Base-by-base conservation (phyloP, 2,797 vertebrate genomes). In the Aphelocoma californica region DNA sequence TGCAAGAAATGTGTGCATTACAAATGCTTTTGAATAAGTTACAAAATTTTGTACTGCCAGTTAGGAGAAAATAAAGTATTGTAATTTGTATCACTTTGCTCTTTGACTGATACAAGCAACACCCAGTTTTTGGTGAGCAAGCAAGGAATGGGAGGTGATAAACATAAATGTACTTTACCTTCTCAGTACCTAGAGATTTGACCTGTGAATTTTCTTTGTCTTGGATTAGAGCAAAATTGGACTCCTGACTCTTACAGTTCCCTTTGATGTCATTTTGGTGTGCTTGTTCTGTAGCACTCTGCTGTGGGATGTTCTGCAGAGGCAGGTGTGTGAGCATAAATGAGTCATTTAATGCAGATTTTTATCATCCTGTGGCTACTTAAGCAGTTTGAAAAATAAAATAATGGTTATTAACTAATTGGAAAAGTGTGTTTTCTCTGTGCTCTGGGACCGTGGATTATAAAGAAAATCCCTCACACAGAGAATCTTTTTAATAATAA, bases 401-500 rank as follows among this genome's bases (percentile, higher is more conserved):
- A 57, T 32, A 8, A 20, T 60, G 13, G 14, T 42, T 74, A 72
- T 86, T 86, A 78, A 57, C 57, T 88, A 69, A 90, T 84, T 86
- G 62, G 86, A 42, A 90, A 94, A 92, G 5, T 29, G 42, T 58
- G n/a, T 72, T 91, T 93, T 73, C 61, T 36, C 5, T 25, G 20
- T 78, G 50, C 74, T 36, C 26, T 78, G 87, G 23, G 81, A 96
- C 36, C n/a, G 28, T 36, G 75, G 57, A 61, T 83, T 90, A 72
- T 57, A 72, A 90, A 81, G 80, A 71, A 83, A 94, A 94, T 78
- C 79, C 38, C 26, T 90, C 81, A 14, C 38, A 71, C 4, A 47
- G 61, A 71, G 88, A 85, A 78, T 64, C 42, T 86, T 82, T 88
- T 92, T 29, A 72, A 47, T 89, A 80, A 92, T 47, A 86, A 91